Evolutionary conservation across 37 sponge, comb jelly and placozoan genomes (phyloP).

Genomic region (Cliona cf. orientalis): DNA sequence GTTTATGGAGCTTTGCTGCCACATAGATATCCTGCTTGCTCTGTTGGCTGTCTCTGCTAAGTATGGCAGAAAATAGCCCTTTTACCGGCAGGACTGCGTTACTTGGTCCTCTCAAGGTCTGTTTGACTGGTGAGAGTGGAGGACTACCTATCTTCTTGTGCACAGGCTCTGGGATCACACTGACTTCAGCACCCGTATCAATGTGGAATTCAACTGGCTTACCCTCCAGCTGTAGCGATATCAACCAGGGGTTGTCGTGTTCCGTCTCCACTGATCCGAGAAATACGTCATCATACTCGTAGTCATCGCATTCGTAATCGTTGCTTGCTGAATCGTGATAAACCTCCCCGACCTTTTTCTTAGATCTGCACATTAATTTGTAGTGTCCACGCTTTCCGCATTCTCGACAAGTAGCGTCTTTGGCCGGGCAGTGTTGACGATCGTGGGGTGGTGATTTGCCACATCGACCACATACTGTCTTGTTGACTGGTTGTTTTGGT

Average conservation of each 20-base stretch:
- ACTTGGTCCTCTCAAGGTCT: slow-evolving; percentile 18
- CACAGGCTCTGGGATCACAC: neutral
- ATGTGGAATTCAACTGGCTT: slow-evolving; percentile 3
- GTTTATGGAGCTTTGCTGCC: neutral
- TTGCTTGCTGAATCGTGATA: neutral
- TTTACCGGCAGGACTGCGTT: neutral
- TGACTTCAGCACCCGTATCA: slow-evolving; percentile 30
- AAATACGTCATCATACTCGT: neutral
- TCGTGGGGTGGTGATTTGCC: slow-evolving; percentile 9
- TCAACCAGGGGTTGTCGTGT: neutral
- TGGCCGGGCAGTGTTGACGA: slow-evolving; percentile 21
- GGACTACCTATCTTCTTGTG: neutral
- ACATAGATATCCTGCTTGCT: slow-evolving; percentile 6
- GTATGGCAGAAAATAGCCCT: neutral
- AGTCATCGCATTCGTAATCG: too few species aligned
- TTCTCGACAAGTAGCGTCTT: slow-evolving; percentile 15
- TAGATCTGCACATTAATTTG: slow-evolving; percentile 1
- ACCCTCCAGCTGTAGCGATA: slow-evolving; percentile 11
- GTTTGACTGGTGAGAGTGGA: neutral
- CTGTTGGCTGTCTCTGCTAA: neutral
- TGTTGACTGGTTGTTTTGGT: neutral
- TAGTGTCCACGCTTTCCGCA: slow-evolving; percentile 23
- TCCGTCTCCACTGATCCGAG: neutral
- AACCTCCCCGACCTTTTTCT: neutral
- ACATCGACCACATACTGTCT: slow-evolving; percentile 4